These are phyloP conservation scores for Scophthalmus maximus DNA, from an alignment of 2,113 vertebrate genomes.

Conservation along the genomic window DNA sequence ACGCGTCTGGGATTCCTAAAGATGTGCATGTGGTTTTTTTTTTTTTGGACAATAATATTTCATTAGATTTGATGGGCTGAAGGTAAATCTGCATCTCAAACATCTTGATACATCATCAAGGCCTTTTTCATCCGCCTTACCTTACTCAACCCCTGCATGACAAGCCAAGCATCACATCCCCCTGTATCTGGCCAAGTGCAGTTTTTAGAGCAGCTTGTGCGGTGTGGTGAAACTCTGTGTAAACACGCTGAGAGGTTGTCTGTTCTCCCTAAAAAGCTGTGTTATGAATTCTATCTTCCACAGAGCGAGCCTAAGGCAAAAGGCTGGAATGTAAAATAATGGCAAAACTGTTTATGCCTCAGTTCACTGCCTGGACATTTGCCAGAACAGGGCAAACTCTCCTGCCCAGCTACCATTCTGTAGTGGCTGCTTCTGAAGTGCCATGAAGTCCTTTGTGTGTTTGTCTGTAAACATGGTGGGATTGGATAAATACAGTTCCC, in stretches of 20 bases:
- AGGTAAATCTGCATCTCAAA: slow-evolving; percentile 14
- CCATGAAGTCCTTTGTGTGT: slow-evolving; percentile 72
- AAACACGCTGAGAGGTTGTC: slow-evolving; percentile 44
- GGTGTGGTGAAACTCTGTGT: slow-evolving; percentile 41
- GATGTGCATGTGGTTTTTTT: not conserved
- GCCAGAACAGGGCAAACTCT: slow-evolving; percentile 48
- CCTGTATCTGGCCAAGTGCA: slow-evolving; percentile 20
- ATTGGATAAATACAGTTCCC: slow-evolving; percentile 69
- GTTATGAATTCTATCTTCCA: slow-evolving; percentile 76
- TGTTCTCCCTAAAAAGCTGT: slow-evolving; percentile 25
- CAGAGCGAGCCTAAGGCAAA: slow-evolving; percentile 42
- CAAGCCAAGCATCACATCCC: slow-evolving; percentile 47
- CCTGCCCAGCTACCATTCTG: slow-evolving; percentile 27
- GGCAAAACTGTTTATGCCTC: slow-evolving; percentile 61
- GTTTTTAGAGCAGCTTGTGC: slow-evolving; percentile 35
- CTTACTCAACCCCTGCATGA: slow-evolving; percentile 36
- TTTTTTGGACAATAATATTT: not conserved
- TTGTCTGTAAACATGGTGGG: slow-evolving; percentile 81
- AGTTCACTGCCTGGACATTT: slow-evolving; percentile 69
- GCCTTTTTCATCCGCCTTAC: slow-evolving; percentile 10
- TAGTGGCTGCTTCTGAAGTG: slow-evolving; percentile 63
- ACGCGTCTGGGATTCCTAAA: not conserved
- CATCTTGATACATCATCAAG: slow-evolving; percentile 6
- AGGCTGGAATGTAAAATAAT: slow-evolving; percentile 54
- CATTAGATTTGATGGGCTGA: not conserved